These are phyloP conservation scores for Clarias macrocephalus DNA, from an alignment of 2,113 vertebrate species.

Conservation along the genomic window DNA sequence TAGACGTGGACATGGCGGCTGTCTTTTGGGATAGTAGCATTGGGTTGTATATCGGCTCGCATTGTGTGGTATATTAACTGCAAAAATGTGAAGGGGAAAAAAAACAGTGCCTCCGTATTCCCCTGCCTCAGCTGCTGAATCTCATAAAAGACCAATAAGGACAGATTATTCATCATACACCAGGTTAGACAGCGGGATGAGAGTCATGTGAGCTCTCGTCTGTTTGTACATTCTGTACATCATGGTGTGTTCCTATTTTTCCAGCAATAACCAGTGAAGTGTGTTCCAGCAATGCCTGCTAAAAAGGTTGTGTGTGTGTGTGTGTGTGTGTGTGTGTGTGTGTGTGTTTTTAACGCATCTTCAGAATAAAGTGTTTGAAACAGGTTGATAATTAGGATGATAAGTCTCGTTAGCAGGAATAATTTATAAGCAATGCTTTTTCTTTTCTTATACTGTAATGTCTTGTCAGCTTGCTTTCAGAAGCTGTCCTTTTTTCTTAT, in stretches of 20 bases:
- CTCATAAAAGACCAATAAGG: slow-evolving; percentile 75
- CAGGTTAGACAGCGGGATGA: slow-evolving; percentile 68
- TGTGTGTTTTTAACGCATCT: background rate
- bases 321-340: too few species aligned
- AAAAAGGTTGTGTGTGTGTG: background rate
- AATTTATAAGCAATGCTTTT: background rate
- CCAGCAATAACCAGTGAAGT: background rate
- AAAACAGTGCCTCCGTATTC: background rate
- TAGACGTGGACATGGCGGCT: slow-evolving; percentile 50
- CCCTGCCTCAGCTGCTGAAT: slow-evolving; percentile 65
- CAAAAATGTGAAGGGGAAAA: slow-evolving; percentile 61
- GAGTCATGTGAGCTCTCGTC: slow-evolving; percentile 63
- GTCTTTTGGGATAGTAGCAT: slow-evolving; percentile 43
- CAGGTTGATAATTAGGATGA: background rate
- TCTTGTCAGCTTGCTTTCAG: background rate
- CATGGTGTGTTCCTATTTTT: background rate
- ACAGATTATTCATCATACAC: slow-evolving; percentile 72
- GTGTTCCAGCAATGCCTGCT: background rate
- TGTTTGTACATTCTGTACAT: slow-evolving; percentile 28
- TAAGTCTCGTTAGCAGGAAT: background rate
- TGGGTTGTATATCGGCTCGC: slow-evolving; percentile 27
- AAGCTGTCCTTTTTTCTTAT: background rate
- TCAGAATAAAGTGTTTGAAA: background rate
- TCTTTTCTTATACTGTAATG: background rate
- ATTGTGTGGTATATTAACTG: slow-evolving; percentile 50